Base-by-base conservation (phyloP, 2,797 vertebrate genomes). In the Rhynchonycteris naso region DNA sequence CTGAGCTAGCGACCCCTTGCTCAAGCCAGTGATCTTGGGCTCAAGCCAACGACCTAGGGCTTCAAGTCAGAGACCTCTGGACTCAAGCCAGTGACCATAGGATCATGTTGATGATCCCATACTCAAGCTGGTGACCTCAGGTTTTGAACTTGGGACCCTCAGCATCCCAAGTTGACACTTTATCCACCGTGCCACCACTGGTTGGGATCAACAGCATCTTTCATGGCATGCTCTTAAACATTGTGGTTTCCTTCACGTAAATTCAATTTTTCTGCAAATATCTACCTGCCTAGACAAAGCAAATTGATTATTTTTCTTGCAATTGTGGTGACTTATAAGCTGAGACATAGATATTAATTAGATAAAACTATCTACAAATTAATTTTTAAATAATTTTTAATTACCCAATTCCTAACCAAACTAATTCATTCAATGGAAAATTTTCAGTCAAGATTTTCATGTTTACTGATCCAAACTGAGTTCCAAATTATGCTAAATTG, bases 401-500 rank as follows among this genome's bases (percentile, higher is more conserved):
- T 58, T 72, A 58, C 38, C 33, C 33, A 94, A 72, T 63, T 78
- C 52, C 63, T 89, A 91, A 59, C 33, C 16, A 54, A 91, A 75
- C 1, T 43, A 89, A 89, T 89, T 81, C 43, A 88, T 85, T 47
- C 33, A 61, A 75, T 21, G 71, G 30, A 65, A 95, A 88, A 12
- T 63, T 9, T 90, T 81, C 58, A 71, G 33, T 10, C 54, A 56
- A 88, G 71, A 71, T 59, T 30, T 87, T 89, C 66, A 87, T 71
- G 33, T 66, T 84, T 58, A 71, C 61, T 63, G 24, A 85, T 87
- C 9, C n/a, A 52, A 86, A 12, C 12, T 89, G 47, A 87, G 50
- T 79, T 93, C 38, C 54, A 96, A 76, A 72, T 88, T 66, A 76
- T 58, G 89, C 63, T 71, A 83, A 94, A 69, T 68, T 66, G 22